phyloP scores from a whole-genome alignment of 2,113 vertebrate genomes.

The Genyomyrus donnyi region DNA sequence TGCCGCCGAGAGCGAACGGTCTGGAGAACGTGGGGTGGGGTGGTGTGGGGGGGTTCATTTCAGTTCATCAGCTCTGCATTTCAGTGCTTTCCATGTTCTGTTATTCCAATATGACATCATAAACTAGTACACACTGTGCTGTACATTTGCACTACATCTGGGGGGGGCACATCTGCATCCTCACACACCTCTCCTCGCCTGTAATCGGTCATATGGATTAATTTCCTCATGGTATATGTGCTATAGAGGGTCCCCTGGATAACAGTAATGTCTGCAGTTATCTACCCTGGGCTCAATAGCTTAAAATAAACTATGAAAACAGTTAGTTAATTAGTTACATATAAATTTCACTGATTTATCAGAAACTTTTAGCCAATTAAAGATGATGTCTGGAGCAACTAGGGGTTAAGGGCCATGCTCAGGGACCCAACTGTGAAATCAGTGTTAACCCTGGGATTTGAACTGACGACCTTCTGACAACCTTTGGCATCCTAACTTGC shows the following conservation, averaged over 20 bases:
- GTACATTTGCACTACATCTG: background rate
- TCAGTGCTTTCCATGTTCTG: background rate
- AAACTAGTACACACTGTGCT: background rate
- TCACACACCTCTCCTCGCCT: background rate
- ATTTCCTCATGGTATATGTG: background rate
- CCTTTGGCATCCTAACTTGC: background rate
- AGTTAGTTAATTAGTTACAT: background rate
- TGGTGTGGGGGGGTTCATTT: background rate
- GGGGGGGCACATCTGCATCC: background rate
- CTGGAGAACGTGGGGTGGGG: constrained; percentile 45
- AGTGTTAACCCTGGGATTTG: background rate
- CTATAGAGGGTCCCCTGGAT: background rate
- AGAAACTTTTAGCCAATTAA: background rate
- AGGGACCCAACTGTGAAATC: background rate
- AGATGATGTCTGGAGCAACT: background rate
- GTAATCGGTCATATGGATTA: background rate
- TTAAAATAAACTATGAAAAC: background rate
- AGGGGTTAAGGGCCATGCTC: background rate
- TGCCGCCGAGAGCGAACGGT: constrained; percentile 74
- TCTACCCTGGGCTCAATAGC: background rate
- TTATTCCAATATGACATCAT: background rate
- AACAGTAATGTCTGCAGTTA: background rate
- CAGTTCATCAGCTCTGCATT: background rate
- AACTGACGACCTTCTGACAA: background rate
- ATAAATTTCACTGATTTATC: background rate